Percentiles rank a stretch among this genome's conserved stretches.
Evolutionary conservation across 2,113 vertebrate species (phyloP).

Genomic region (Ictalurus punctatus): DNA sequence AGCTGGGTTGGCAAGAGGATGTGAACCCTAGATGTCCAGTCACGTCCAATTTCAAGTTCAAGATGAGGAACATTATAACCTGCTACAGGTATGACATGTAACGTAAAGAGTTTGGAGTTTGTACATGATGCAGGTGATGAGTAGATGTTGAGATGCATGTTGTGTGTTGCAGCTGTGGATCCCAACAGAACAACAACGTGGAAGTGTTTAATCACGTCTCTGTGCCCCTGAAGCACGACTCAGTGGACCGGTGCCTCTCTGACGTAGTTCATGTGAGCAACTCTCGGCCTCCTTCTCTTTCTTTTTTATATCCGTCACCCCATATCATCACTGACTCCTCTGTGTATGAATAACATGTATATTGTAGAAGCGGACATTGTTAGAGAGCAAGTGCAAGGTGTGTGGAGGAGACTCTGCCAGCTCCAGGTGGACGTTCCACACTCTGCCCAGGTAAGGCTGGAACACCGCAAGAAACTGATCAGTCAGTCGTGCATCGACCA

Average conservation of each 20-base stretch:
- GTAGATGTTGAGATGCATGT: not conserved
- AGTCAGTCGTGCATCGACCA: not conserved
- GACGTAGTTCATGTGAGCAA: not conserved
- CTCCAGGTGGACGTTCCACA: not conserved
- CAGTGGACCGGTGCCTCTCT: not conserved
- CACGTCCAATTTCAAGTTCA: constrained; percentile 4
- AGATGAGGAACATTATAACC: not conserved
- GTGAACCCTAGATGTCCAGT: not conserved
- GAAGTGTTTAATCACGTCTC: constrained; percentile 5
- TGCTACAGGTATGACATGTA: not conserved
- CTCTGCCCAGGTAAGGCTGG: not conserved
- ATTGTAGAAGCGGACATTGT: not conserved
- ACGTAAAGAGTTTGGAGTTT: not conserved
- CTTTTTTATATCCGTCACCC: not conserved
- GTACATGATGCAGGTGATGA: not conserved
- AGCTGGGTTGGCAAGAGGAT: constrained; percentile 4
- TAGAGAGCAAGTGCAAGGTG: not conserved
- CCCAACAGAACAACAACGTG: not conserved
- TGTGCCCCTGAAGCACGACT: not conserved
- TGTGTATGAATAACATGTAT: not conserved
- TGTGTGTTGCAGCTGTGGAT: constrained; percentile 12
- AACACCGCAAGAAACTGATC: not conserved
- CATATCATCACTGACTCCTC: not conserved
- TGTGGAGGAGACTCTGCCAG: not conserved
- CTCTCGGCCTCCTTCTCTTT: not conserved